Evolutionary conservation across 2,888 invertebrate species (phyloP).

Genomic region (Clusia tigrina): DNA sequence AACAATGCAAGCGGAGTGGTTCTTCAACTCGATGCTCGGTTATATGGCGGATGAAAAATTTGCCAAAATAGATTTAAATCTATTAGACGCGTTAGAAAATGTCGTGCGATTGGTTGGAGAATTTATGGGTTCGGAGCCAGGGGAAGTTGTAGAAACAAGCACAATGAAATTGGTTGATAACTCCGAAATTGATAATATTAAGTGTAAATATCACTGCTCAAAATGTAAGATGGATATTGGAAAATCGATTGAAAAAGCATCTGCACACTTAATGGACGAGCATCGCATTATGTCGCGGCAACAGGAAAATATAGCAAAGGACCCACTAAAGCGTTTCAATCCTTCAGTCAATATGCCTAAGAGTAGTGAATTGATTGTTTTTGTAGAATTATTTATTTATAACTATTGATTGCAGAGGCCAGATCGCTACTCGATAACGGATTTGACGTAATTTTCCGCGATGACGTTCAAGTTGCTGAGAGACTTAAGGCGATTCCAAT

Average conservation of each 20-base stretch:
- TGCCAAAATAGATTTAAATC: constrained; percentile 46
- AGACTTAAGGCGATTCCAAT: constrained; percentile 50
- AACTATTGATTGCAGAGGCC: constrained; percentile 45
- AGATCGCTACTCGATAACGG: constrained; percentile 39
- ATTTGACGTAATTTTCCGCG: no score
- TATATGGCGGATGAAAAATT: constrained; percentile 22
- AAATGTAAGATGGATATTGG: constrained; percentile 46
- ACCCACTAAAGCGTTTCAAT: background rate
- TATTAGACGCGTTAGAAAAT: constrained; percentile 43
- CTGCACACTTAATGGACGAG: constrained; percentile 44
- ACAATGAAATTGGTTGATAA: constrained; percentile 41
- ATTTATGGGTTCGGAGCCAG: constrained; percentile 45
- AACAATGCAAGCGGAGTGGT: constrained; percentile 50
- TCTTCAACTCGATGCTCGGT: constrained; percentile 45
- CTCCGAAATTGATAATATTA: constrained; percentile 41
- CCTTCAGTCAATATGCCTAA: constrained; percentile 34
- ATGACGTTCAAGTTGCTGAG: constrained; percentile 44
- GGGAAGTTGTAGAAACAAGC: constrained; percentile 37
- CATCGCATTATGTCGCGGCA: constrained; percentile 30
- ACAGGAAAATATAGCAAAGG: no score
- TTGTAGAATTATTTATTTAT: no score
- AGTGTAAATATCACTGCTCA: constrained; percentile 43
- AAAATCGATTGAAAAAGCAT: constrained; percentile 43
- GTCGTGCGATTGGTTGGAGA: constrained; percentile 49
- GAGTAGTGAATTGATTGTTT: no score